phyloP scores from a whole-genome alignment of 1,140 invertebrate species.

The Drosophila pseudoananassae region DNA sequence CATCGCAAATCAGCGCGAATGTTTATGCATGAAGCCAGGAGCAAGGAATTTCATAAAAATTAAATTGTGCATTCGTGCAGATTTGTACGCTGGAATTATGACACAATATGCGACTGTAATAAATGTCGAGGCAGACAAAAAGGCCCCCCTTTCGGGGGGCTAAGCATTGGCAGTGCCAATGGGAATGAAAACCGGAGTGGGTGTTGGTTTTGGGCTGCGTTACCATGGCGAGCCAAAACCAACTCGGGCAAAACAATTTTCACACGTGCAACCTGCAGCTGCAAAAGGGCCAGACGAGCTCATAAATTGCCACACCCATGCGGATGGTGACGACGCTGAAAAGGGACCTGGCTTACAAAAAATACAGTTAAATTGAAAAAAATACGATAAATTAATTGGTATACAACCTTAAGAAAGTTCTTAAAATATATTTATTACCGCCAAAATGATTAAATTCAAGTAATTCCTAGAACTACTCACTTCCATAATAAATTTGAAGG shows the following conservation, averaged over 20 bases:
- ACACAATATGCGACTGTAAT: conserved; percentile 53
- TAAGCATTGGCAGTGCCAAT: background rate
- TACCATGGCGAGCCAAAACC: conserved; percentile 42
- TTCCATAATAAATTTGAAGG: background rate
- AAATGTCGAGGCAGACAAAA: conserved; percentile 46
- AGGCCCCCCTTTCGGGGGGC: background rate
- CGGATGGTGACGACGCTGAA: conserved; percentile 7
- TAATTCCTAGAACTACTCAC: background rate
- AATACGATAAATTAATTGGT: background rate
- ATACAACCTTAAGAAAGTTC: background rate
- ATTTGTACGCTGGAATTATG: conserved; percentile 51
- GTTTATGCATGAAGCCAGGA: conserved; percentile 35
- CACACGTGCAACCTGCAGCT: conserved; percentile 57
- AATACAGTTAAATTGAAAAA: background rate
- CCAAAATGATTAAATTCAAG: background rate
- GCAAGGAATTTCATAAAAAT: conserved; percentile 52
- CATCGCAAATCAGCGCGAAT: conserved; percentile 47
- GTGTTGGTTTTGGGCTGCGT: conserved; percentile 1
- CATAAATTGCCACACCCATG: conserved; percentile 51
- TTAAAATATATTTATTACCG: too few relatives aligned
- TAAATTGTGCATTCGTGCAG: conserved; percentile 60
- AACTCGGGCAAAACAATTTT: conserved; percentile 58
- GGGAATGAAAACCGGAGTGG: background rate
- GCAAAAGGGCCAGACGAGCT: conserved; percentile 57
- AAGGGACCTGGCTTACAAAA: too few relatives aligned